Conservation (phyloP, 2,888 invertebrate species). For the Escarpia spicata region DNA sequence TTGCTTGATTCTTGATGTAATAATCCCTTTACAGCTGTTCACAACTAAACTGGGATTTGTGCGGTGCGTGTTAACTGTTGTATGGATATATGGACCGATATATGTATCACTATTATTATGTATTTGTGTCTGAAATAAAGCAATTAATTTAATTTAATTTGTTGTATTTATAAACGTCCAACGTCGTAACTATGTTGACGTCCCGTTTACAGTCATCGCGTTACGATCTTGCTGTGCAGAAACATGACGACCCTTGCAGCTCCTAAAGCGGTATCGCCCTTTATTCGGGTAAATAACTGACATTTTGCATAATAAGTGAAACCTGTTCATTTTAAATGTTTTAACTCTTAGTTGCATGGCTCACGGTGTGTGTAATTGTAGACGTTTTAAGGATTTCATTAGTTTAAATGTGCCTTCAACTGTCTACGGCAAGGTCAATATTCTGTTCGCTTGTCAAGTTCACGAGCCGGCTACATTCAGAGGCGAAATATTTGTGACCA, state of each 20-base stretch:
- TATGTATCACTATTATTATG: no score
- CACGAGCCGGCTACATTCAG: neutral
- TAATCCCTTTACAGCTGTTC: no score
- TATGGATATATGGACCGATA: no score
- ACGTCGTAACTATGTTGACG: neutral
- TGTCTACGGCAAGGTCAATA: neutral
- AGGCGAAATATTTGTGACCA: neutral
- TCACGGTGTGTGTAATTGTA: neutral
- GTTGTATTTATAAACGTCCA: no score
- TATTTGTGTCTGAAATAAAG: no score
- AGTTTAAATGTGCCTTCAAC: neutral
- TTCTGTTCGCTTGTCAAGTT: neutral
- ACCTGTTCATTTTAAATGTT: neutral
- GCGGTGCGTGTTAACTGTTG: no score
- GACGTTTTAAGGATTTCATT: neutral
- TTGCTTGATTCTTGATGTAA: no score
- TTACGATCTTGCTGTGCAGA: neutral
- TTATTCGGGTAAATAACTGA: neutral
- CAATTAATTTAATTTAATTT: no score
- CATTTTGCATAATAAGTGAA: neutral
- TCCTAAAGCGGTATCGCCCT: neutral
- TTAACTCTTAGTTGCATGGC: neutral
- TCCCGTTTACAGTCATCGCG: neutral
- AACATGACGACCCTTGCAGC: slow-evolving; percentile 13
- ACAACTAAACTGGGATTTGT: no score